Evolutionary conservation across 2,888 invertebrate species (phyloP).

Genomic region (Cantharis rufa): DNA sequence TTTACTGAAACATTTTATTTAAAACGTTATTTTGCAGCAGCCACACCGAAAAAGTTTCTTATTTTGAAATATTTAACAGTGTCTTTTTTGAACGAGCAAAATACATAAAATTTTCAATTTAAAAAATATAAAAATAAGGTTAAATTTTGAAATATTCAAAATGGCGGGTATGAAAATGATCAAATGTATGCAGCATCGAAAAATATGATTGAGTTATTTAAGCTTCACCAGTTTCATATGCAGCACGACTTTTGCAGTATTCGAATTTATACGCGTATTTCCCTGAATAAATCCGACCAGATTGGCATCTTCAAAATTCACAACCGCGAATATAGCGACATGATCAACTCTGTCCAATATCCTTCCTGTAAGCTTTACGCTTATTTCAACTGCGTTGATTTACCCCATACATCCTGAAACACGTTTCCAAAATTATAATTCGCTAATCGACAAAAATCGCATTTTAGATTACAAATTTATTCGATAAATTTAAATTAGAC

Average conservation of each 20-base stretch:
- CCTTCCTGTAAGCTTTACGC: slow-evolving; percentile 24
- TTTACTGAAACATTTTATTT: not conserved
- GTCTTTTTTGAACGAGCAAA: not conserved
- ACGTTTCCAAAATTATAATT: slow-evolving; percentile 1
- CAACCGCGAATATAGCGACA: slow-evolving; percentile 22
- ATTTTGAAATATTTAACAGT: not conserved
- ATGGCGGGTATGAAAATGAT: slow-evolving; percentile 16
- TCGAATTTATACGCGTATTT: slow-evolving; percentile 29
- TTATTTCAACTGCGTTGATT: slow-evolving; percentile 21
- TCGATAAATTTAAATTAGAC: not conserved
- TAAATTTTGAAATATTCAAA: slow-evolving; percentile 18
- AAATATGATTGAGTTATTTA: slow-evolving; percentile 28
- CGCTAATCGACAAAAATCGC: not conserved
- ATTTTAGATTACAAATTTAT: not conserved
- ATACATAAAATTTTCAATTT: not conserved
- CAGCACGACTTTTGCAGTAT: slow-evolving; percentile 25
- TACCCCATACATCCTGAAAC: slow-evolving; percentile 14
- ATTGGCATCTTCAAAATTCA: slow-evolving; percentile 30
- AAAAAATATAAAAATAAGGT: slow-evolving; percentile 8
- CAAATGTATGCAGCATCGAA: slow-evolving; percentile 28
- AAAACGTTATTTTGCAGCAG: not conserved
- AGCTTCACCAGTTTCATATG: slow-evolving; percentile 28
- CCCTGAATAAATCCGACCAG: slow-evolving; percentile 27
- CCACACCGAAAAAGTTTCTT: not conserved
- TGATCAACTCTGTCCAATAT: slow-evolving; percentile 30